Evolutionary conservation across 2,113 vertebrate genomes (phyloP).

Genomic region (Illadopsis cleaveri): DNA sequence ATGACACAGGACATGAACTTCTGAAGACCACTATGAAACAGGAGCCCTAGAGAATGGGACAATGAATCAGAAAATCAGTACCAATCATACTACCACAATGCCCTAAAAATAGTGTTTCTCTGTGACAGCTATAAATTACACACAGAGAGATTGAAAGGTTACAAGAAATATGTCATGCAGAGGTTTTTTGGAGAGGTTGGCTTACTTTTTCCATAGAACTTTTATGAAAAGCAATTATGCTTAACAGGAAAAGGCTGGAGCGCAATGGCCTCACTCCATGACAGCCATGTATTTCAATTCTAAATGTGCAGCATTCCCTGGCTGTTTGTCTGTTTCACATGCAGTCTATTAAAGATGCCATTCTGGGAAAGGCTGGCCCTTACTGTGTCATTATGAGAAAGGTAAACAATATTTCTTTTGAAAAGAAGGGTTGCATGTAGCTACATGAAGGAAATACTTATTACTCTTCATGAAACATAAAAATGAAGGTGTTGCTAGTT

Average conservation of each 20-base stretch:
- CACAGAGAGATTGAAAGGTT: constrained; percentile 30
- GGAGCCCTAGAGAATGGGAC: constrained; percentile 12
- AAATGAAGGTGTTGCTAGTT: constrained; percentile 27
- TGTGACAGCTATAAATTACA: constrained; percentile 52
- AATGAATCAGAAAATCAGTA: constrained; percentile 7
- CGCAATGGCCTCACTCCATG: constrained; percentile 32
- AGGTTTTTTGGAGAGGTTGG: background rate
- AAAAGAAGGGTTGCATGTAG: constrained; percentile 33
- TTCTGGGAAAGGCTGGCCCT: constrained; percentile 51
- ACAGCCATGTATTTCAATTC: constrained; percentile 49
- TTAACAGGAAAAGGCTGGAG: constrained; percentile 61
- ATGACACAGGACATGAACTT: background rate
- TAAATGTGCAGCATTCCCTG: constrained; percentile 41
- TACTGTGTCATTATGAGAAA: constrained; percentile 45
- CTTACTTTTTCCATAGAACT: constrained; percentile 29
- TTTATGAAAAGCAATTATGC: constrained; percentile 66
- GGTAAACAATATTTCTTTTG: constrained; percentile 67
- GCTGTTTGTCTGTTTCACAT: constrained; percentile 51
- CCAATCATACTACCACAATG: background rate
- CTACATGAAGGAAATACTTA: constrained; percentile 56
- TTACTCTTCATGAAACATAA: constrained; percentile 26
- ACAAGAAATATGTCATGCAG: constrained; percentile 58
- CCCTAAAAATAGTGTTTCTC: constrained; percentile 60
- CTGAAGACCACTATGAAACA: background rate
- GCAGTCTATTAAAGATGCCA: constrained; percentile 58